phyloP scores from a whole-genome alignment of 2,888 invertebrate genomes.

The Conistra vaccinii region DNA sequence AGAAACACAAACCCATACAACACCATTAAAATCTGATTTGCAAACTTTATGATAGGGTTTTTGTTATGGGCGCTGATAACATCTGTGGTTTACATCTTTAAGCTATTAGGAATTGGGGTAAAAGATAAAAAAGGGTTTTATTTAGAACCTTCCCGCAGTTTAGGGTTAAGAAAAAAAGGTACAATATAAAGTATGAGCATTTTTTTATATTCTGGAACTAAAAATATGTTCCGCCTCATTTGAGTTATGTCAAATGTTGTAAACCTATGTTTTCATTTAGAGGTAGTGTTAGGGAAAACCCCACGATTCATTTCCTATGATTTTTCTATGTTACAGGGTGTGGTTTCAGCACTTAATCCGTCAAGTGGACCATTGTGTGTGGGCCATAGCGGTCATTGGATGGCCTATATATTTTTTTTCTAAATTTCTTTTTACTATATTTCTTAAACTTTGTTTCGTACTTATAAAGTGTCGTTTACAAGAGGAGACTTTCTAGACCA shows the following conservation, averaged over 20 bases:
- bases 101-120: slow-evolving; percentile 46
- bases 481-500: background rate
- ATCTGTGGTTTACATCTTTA: slow-evolving; percentile 51
- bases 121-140: slow-evolving; percentile 48
- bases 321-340: too few relatives aligned
- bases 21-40: slow-evolving; percentile 45
- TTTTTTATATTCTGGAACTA: slow-evolving; percentile 10
- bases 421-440: too few relatives aligned
- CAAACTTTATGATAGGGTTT: slow-evolving; percentile 50
- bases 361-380: too few relatives aligned
- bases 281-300: background rate
- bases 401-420: too few relatives aligned
- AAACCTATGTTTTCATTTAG: background rate
- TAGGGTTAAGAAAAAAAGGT: slow-evolving; percentile 23
- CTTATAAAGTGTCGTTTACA: background rate
- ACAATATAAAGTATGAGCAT: slow-evolving; percentile 7
- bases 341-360: too few relatives aligned
- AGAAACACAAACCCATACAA: slow-evolving; percentile 16
- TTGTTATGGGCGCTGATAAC: slow-evolving; percentile 41
- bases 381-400: too few relatives aligned
- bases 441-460: background rate
- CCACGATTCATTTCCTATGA: background rate
- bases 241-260: background rate
- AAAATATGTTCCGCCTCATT: background rate
- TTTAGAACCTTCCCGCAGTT: slow-evolving; percentile 37